Evolutionary conservation across 2,888 invertebrate species (phyloP), one percentile per base, ranked within the genome.

Genomic region (Sussaba pulchella): DNA sequence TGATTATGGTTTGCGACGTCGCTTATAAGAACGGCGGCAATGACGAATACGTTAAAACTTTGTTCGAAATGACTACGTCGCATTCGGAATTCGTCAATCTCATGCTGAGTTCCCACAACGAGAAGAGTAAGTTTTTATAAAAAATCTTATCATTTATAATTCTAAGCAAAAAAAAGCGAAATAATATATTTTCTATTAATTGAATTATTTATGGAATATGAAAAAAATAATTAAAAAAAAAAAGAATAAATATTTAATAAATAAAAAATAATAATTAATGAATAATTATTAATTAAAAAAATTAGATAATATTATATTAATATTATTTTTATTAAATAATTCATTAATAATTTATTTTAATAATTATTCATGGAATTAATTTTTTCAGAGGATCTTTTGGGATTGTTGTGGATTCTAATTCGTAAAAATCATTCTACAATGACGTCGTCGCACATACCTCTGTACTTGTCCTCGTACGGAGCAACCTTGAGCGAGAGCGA

Each of bases 81-180:
- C 97, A 97, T 92, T 97, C 97, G 0, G 95, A 96, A 87, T 97
- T 97, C 89, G 92, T 96, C 61, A 95, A 95, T 83, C 94, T 96
- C 5, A 94, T 96, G 91, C 89, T 97, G 17, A 94, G 94, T 78
- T 85, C 88, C 39, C 81, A 87, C 19, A 74, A 63, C 36, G 78
- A 84, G 17, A 93, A 93, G 89, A 87, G 92, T 91, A 85, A 83
- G 88, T 82, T 72, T 52, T 71, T 50, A n/a, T n/a, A n/a, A 31
- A 31, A 31, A 5, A 31, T 31, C 2, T 31, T 8, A 24, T 52
- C 24, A 64, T 17, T 36, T 31, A 21, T 12, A 52, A 39, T 36
- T 6, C 9, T 54, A n/a, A n/a, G n/a, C n/a, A n/a, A n/a, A n/a
- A n/a, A n/a, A n/a, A n/a, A n/a, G n/a, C n/a, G n/a, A n/a, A n/a